Evolutionary conservation across 1,140 invertebrate genomes (phyloP), one percentile per base, ranked within the genome.

Genomic region (Drosophila arizonae): DNA sequence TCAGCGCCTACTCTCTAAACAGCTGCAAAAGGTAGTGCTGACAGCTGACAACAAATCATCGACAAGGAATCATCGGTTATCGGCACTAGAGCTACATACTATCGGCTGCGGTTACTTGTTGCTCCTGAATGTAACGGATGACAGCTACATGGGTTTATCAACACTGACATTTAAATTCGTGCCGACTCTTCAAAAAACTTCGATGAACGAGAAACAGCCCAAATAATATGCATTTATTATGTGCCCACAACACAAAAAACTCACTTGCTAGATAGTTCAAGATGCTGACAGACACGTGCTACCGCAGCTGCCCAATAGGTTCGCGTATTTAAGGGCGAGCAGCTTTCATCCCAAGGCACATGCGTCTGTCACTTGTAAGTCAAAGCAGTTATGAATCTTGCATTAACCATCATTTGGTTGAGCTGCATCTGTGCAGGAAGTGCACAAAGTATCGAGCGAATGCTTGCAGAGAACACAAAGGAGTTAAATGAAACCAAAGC

Each of bases 281-380:
- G 39, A 54, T 36, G 30, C 48, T 9, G 13, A 15, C 30, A 39
- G 30, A 66, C 71, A 85, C 75, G 75, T 87, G 81, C 69, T 21
- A 24, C 10, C 21, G 36, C 11, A 54, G 13, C 26, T 24, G n/a
- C 28, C 56, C 9, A 8, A 68, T 41, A 13, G 11, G 2, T n/a
- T 33, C 46, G 50, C 55, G 51, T 86, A 86, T 79, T 76, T 86
- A 86, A 86, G 30, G 30, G 17, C 30, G 28, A 17, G 30, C 57
- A 39, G 17, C 52, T 15, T 4, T 13, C 15, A 24, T 8, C 8
- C 2, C 41, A 33, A 78, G 45, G 66, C 68, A 86, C 68, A 71
- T 55, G 26, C 57, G 73, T 3, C 76, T 72, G 30, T 50, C 39
- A 24, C 48, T 66, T 45, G 46, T 24, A 61, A 13, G 57, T 11